A percentile compares a stretch with the other conserved stretches of the same genome.
Evolutionary conservation across 92 coral and sea anemone species (phyloP).

Genomic region (Chrysogorgia sp.): DNA sequence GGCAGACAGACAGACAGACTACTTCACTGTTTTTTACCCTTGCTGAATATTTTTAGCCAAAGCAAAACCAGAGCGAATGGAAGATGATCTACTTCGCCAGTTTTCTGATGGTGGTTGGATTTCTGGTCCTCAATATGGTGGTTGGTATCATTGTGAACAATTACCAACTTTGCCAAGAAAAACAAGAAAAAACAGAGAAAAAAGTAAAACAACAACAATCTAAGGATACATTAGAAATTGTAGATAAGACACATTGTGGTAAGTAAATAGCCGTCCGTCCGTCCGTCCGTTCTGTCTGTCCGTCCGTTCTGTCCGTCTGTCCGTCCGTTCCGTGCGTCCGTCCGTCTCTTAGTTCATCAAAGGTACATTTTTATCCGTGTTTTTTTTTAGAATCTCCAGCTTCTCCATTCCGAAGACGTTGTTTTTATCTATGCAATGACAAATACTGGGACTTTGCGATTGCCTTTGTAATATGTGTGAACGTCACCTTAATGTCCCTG

Average conservation of each 20-base stretch:
- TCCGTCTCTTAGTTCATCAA: neutral
- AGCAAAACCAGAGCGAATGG: constrained; percentile 82
- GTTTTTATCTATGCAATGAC: constrained; percentile 76
- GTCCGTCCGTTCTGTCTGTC: neutral
- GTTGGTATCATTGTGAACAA: constrained; percentile 97
- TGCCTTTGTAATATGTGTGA: constrained; percentile 81
- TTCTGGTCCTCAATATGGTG: constrained; percentile 93
- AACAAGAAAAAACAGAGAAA: constrained; percentile 77
- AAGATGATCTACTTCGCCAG: constrained; percentile 85
- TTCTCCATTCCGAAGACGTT: constrained; percentile 66
- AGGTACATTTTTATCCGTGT: neutral
- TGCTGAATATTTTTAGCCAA: constrained; percentile 77
- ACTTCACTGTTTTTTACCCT: constrained; percentile 6
- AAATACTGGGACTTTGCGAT: constrained; percentile 91
- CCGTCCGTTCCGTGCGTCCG: neutral
- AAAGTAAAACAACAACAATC: constrained; percentile 43
- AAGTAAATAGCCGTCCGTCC: neutral
- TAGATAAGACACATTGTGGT: constrained; percentile 20
- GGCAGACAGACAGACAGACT: too few species aligned
- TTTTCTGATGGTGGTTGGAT: constrained; percentile 90
- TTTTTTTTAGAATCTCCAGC: constrained; percentile 49
- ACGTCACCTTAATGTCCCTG: constrained; percentile 94
- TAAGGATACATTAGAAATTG: constrained; percentile 17
- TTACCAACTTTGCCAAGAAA: constrained; percentile 90
- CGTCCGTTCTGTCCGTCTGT: neutral